Evolutionary conservation across 2,888 invertebrate species (phyloP).

Genomic region (Nephrocerus scutellatus): DNA sequence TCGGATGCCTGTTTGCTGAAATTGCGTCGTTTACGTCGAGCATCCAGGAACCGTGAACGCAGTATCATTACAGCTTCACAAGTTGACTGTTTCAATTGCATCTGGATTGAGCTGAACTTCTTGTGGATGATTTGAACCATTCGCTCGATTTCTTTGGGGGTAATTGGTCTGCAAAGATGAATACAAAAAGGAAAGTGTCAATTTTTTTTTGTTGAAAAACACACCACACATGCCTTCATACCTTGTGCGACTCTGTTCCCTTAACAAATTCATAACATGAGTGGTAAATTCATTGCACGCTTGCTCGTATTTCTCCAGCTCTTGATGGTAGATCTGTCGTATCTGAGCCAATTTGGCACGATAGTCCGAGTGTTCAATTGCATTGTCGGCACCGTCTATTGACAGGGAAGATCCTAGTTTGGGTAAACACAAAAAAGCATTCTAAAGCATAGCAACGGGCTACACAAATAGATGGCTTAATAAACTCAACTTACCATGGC

Average conservation of each 20-base stretch:
- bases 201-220: background rate
- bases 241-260: constrained; percentile 91
- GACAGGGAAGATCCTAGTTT: constrained; percentile 42
- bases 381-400: constrained; percentile 68
- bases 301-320: constrained; percentile 99
- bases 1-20: constrained; percentile 99
- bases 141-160: constrained; percentile 97
- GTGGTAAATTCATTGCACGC: constrained; percentile 99
- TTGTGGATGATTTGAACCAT: constrained; percentile 99
- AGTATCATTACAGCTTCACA: constrained; percentile 99
- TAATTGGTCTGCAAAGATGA: constrained; percentile 67
- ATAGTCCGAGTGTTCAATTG: constrained; percentile 99
- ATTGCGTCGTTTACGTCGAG: constrained; percentile 88
- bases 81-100: constrained; percentile 98
- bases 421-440: too few relatives aligned
- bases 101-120: constrained; percentile 95
- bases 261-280: constrained; percentile 96
- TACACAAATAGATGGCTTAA: background rate
- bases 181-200: background rate
- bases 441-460: too few relatives aligned
- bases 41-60: constrained; percentile 63
- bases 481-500: constrained; percentile 57
- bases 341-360: constrained; percentile 98
- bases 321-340: constrained; percentile 97
- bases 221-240: constrained; percentile 17